phyloP scores from a whole-genome alignment of 2,888 invertebrate species.

The Drosophila meridionalis region DNA sequence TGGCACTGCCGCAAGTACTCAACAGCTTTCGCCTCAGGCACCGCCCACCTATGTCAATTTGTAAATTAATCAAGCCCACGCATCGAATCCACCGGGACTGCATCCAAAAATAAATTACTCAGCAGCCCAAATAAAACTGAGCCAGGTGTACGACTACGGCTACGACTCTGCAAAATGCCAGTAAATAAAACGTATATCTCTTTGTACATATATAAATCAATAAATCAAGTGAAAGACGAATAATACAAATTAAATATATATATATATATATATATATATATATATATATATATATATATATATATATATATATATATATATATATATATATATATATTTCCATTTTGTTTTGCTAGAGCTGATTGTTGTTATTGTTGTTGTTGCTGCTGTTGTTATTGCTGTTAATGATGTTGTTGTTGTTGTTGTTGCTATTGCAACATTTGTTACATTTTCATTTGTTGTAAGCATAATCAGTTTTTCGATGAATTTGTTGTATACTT shows the following conservation, averaged over 20 bases:
- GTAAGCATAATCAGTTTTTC: neutral
- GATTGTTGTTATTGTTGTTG: slow-evolving; percentile 23
- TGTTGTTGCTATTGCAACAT: slow-evolving; percentile 6
- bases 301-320: slow-evolving; percentile 13
- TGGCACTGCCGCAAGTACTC: slow-evolving; percentile 87
- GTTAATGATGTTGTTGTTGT: slow-evolving; percentile 5
- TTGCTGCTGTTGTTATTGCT: slow-evolving; percentile 11
- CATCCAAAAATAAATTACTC: slow-evolving; percentile 16
- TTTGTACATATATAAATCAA: slow-evolving; percentile 30
- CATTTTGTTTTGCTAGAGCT: slow-evolving; percentile 18
- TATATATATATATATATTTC: neutral
- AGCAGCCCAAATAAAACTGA: slow-evolving; percentile 10
- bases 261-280: slow-evolving; percentile 11
- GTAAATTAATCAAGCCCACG: slow-evolving; percentile 54
- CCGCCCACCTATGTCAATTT: slow-evolving; percentile 98
- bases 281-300: slow-evolving; percentile 4
- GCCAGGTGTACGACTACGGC: slow-evolving; percentile 7
- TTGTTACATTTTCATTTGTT: slow-evolving; percentile 9
- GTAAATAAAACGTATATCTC: slow-evolving; percentile 35
- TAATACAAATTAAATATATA: neutral
- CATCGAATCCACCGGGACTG: neutral
- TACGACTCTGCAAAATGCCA: slow-evolving; percentile 26
- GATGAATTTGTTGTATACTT: neutral
- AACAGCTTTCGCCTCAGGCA: slow-evolving; percentile 90
- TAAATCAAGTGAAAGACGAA: slow-evolving; percentile 24